Base-by-base conservation (phyloP, 2,797 vertebrate species). In the Pangasius mekongensis region DNA sequence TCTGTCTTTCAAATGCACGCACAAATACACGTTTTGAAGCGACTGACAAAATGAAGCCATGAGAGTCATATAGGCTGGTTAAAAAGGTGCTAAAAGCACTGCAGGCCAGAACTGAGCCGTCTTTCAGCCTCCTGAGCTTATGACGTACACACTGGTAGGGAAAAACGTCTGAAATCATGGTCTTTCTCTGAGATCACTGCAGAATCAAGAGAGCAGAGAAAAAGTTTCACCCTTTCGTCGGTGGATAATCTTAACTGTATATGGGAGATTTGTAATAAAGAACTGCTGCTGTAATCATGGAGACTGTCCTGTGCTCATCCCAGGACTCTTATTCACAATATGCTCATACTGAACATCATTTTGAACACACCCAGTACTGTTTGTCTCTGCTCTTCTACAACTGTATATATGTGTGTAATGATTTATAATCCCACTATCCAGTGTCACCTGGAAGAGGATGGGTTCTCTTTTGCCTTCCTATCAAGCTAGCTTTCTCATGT, bases 21-120 rank as follows among this genome's bases (percentile, higher is more conserved):
- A 62, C 71, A 86, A 36, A 83, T 43, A 3, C 36, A 22, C 30
- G 14, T 30, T 52, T 4, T 66, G 7, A 4, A 43, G 27, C 71
- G 13, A 47, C 56, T 66, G 36, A 81, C 49, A 39, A 86, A 82
- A 67, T 24, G 13, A 77, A 43, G 69, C 39, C 58, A 47, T 1
- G 47, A 47, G 7, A 47, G 47, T 47, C 47, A 47, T 47, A 47
- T 47, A 47, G 18, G 30, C 77, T 54, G 56, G 78, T 8, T 43
- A n/a, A 43, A 62, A 86, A 80, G 33, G 85, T 14, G 76, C 82
- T 89, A 87, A 89, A 89, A 88, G 58, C 76, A 4, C 36, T 73
- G 9, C 22, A 86, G 58, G 80, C 9, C 49, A 71, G 30, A 47
- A 47, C 2, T 9, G 69, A 77, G 43, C 39, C 71, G 54, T 33